These are phyloP conservation scores for Nothoprocta pentlandii DNA, from an alignment of 2,113 vertebrate genomes.

Conservation along the genomic window DNA sequence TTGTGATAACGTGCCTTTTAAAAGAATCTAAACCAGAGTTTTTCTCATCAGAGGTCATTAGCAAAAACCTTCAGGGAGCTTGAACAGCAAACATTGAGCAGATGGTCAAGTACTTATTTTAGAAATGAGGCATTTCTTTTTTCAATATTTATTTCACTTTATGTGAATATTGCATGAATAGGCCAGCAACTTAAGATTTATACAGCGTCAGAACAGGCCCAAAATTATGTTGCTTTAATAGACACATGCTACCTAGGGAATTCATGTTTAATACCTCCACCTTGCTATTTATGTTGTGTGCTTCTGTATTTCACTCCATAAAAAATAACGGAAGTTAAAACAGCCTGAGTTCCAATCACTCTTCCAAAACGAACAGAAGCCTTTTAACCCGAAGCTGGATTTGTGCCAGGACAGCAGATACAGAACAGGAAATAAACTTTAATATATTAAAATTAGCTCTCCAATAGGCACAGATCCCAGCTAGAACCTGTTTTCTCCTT, in stretches of 20 bases:
- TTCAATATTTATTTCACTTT: neutral
- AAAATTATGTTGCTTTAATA: neutral
- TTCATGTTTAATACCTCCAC: neutral
- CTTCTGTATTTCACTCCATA: neutral
- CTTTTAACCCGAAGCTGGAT: too few species aligned
- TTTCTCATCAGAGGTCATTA: neutral
- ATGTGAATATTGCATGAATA: neutral
- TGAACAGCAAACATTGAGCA: neutral
- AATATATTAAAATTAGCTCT: neutral
- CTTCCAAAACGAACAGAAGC: fast-evolving
- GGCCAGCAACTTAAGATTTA: neutral
- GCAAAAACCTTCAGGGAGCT: neutral
- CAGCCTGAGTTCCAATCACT: neutral
- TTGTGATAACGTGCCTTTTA: neutral
- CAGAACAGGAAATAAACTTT: neutral
- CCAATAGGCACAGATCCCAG: neutral
- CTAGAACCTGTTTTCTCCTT: neutral
- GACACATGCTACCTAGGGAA: neutral
- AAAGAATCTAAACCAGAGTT: neutral
- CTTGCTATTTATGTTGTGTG: neutral
- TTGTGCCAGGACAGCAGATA: neutral
- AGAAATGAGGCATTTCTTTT: neutral
- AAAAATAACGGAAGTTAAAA: neutral
- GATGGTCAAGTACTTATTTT: neutral
- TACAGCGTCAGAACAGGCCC: neutral